Base-by-base conservation (phyloP, 2,888 invertebrate species). In the Drosophila nr. perissopoda region DNA sequence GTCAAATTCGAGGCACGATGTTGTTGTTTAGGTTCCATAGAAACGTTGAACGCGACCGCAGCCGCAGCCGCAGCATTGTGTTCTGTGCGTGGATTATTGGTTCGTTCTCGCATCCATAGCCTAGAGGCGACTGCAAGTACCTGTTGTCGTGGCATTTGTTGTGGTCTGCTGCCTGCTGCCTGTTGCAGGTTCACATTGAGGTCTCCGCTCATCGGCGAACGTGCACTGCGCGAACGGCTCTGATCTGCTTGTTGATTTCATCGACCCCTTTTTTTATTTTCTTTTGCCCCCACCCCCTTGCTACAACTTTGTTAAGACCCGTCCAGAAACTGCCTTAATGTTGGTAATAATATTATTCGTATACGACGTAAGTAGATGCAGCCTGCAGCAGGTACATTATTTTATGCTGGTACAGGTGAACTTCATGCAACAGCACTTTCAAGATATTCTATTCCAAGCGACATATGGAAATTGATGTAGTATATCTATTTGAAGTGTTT, bases 401-500 rank as follows among this genome's bases (percentile, higher is more conserved):
- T 87, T 91, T 92, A 92, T 92, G 92, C 92, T 91, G 92, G 92
- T 92, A 92, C 92, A 92, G 92, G 92, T 92, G 92, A 90, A 91
- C 65, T 56, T 49, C 49, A 48, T 40, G 54, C 67, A 21, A 54
- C 74, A 52, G 33, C 58, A 53, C 63, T 40, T 38, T 46, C 49
- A 29, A 38, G 10, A 34, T 52, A 42, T 53, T 60, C 52, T 27
- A 56, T 64, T 67, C 46, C 13, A 61, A 38, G 48, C 66, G 49
- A 59, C 62, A 52, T 42, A 57, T 60, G 54, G 34, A 77, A 76
- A 75, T 54, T 58, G 27, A n/a, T 18, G 1, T 48, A 34, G 33
- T 56, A 21, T 18, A 42, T 51, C 36, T 53, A 54, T 66, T 34
- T 16, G 8, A 53, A 40, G 29, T 25, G 38, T 21, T 36, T 11